Evolutionary conservation across 1,140 invertebrate genomes (phyloP).

Genomic region (Caenorhabditis tropicalis): DNA sequence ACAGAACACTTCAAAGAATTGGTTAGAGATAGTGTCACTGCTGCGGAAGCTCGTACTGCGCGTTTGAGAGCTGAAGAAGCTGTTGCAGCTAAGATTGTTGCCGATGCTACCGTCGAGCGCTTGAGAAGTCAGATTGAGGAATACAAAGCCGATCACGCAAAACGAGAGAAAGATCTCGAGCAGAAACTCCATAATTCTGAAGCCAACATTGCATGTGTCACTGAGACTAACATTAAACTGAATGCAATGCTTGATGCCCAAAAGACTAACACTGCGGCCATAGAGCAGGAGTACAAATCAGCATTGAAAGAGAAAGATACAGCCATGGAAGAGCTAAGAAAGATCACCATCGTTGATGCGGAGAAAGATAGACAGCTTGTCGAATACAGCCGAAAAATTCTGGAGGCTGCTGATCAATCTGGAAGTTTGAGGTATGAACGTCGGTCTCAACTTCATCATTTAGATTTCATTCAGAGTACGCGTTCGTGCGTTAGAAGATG

Average conservation of each 20-base stretch:
- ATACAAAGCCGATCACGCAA: not conserved
- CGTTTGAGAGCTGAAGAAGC: constrained; percentile 20
- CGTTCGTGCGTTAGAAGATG: not conserved
- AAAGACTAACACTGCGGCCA: not conserved
- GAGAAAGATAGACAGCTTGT: not conserved
- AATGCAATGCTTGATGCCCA: constrained; percentile 25
- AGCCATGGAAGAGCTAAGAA: not conserved
- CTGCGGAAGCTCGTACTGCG: not conserved
- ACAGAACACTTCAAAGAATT: constrained; percentile 33
- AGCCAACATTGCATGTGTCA: not conserved
- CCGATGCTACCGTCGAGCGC: constrained; percentile 4
- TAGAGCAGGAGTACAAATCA: not conserved
- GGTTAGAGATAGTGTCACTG: not conserved
- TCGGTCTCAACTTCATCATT: not conserved
- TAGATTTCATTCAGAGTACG: not conserved
- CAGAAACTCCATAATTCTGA: not conserved
- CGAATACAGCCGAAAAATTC: not conserved
- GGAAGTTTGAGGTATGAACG: not conserved
- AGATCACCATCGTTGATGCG: not conserved
- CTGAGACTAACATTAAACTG: constrained; percentile 24
- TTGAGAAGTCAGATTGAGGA: not conserved
- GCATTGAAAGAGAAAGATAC: not conserved
- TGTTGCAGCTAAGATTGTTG: not conserved
- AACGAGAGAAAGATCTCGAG: not conserved
- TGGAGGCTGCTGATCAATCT: not conserved